Base-by-base conservation (phyloP, 2,888 invertebrate species). In the Drosophila eohydei region DNA sequence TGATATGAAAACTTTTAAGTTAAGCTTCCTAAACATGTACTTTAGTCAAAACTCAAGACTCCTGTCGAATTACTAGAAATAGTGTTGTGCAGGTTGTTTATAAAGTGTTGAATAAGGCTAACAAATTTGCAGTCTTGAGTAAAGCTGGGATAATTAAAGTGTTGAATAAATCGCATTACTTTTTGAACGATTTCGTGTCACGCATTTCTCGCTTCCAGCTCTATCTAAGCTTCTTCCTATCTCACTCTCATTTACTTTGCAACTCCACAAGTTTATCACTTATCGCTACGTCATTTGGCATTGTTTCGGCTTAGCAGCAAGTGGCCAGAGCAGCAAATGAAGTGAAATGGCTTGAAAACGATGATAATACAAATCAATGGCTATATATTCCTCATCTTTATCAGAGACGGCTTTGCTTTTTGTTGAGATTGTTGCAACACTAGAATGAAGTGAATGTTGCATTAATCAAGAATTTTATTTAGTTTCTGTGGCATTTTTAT, bases 281-380 rank as follows among this genome's bases (percentile, higher is more conserved):
- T 77, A 81, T 74, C 78, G 85, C 73, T 40, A 48, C 62, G 74
- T 78, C 82, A 84, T 78, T 81, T 82, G 67, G 66, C 70, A 77
- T 82, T 84, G 79, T 75, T 71, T 80, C 62, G 74, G 50, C 32
- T 69, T 58, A 55, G 70, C 68, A 70, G 60, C 32, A 48, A 65
- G 66, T 71, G 60, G 50, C 64, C 60, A 57, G 38, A 38, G n/a
- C 67, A 74, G 70, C 74, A 89, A 90, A 90, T 87, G 88, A 90
- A 74, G 88, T 87, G 88, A 76, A 85, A 88, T 85, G 85, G 71
- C 78, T 78, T 63, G 90, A 87, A 87, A 58, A 70, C 55, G 61
- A 70, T 66, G 90, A 90, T 89, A 90, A 79, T 71, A 58, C 59
- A 69, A 87, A 84, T 87, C 85, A 90, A 89, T 87, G 73, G 9